phyloP scores from a whole-genome alignment of 2,113 vertebrate species.

The Muscicapa adusta region DNA sequence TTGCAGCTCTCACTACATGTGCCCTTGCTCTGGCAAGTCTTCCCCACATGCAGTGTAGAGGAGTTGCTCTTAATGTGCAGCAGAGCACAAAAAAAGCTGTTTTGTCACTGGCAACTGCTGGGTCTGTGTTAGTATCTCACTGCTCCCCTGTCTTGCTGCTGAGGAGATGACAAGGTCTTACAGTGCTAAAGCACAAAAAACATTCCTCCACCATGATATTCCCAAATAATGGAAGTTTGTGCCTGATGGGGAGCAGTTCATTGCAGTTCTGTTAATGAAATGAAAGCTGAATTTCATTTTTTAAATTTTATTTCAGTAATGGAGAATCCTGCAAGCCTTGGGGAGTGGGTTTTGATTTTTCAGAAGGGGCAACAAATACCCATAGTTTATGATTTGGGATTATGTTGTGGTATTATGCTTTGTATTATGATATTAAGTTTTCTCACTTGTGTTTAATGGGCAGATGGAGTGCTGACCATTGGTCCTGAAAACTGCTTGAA shows the following conservation, averaged over 20 bases:
- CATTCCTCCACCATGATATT: not conserved
- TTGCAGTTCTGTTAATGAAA: not conserved
- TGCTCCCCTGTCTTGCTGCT: not conserved
- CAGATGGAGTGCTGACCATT: not conserved
- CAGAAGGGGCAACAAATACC: not conserved
- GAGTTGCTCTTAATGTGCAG: not conserved
- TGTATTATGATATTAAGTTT: not conserved
- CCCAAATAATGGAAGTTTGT: not conserved
- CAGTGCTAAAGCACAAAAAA: not conserved
- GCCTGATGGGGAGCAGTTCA: not conserved
- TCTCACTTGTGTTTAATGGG: not conserved
- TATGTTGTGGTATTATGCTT: not conserved
- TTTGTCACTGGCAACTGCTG: not conserved
- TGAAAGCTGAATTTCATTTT: not conserved
- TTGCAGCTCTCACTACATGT: not conserved
- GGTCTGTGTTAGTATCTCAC: not conserved
- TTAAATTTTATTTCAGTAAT: fast-evolving
- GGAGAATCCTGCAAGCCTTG: not conserved
- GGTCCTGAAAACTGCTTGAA: not conserved
- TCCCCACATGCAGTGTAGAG: not conserved
- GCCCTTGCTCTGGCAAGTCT: not conserved
- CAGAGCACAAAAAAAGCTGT: not conserved
- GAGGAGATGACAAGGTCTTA: not conserved
- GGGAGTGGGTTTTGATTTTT: not conserved
- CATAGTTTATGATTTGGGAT: not conserved